Base-by-base conservation (phyloP, 2,888 invertebrate genomes). In the Caenorhabditis angaria region DNA sequence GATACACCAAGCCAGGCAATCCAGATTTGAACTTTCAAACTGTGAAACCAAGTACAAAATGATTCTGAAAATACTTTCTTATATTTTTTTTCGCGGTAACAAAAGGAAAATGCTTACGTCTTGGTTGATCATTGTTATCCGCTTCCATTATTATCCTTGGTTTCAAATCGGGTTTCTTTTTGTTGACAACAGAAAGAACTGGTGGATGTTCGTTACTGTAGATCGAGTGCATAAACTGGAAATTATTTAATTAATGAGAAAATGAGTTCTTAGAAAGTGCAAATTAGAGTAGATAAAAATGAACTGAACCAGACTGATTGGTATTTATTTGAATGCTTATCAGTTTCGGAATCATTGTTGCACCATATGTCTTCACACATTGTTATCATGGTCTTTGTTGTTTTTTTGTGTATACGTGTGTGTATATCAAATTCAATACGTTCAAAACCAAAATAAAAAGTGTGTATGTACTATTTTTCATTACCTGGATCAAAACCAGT, bases 1-100 rank as follows among this genome's bases (percentile, higher is more conserved):
- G 80, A 77, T 29, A 85, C 82, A 62, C 85, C 85, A 48, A 85
- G 48, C 41, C 73, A 76, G 14, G 85, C 80, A n/a, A 81, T 71
- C 70, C 65, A 65, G 10, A 81, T 73, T 59, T 77, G 76, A 25
- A 77, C 74, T 57, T 76, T 80, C 24, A 78, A 41, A 55, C 69
- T 77, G 61, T 76, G 73, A 63, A 76, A 76, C 73, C 69, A 74
- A 1, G 65, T 66, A 41, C 74, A 74, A 41, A 24, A 73, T 1
- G 67, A 48, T 56, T 65, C 72, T 72, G 41, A 41, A 41, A 41
- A 10, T 41, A 10, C 32, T 8, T 51, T 24, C 24, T 6, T 54
- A 10, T 27, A 10, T 27, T 27, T 54, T 50, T 20, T n/a, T 47
- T 20, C 29, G 12, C 10, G 5, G 10, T 60, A 48, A 18, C 20